phyloP scores from a whole-genome alignment of 2,888 invertebrate genomes.

The Julus scandinavius region DNA sequence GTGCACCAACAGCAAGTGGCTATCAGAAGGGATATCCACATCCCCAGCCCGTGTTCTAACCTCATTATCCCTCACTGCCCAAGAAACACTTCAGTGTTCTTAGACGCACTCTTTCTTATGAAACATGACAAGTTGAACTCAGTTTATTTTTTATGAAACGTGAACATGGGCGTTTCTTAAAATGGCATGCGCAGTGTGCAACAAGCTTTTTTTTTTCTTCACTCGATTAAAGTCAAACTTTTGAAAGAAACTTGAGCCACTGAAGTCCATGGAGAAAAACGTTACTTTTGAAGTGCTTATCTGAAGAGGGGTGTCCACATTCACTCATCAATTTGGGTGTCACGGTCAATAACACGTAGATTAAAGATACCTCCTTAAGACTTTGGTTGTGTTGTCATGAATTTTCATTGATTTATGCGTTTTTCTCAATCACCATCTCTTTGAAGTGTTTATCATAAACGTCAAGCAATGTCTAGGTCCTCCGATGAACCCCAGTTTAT shows the following conservation, averaged over 20 bases:
- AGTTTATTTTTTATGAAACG: background rate
- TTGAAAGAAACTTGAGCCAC: background rate
- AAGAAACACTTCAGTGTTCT: background rate
- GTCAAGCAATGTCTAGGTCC: background rate
- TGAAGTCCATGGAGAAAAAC: background rate
- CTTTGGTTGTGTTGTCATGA: background rate
- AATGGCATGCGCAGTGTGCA: background rate
- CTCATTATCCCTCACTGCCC: background rate
- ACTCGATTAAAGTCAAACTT: conserved; percentile 30
- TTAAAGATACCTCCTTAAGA: background rate
- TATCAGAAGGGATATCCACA: conserved; percentile 40
- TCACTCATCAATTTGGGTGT: background rate
- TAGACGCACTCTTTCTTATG: background rate
- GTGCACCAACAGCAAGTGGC: conserved; percentile 14
- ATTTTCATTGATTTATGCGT: conserved; percentile 29
- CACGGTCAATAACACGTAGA: conserved; percentile 24
- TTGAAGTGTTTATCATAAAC: background rate
- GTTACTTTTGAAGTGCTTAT: conserved; percentile 29
- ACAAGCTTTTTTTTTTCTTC: background rate
- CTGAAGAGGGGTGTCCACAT: background rate
- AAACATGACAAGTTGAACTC: background rate
- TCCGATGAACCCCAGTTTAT: background rate
- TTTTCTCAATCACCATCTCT: conserved; percentile 37
- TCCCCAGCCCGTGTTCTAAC: conserved; percentile 19
- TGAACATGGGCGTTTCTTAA: conserved; percentile 24